A percentile compares a stretch with the other conserved stretches of the same genome.
phyloP scores from a whole-genome alignment of 2,113 vertebrate species.

The Pogonocichla stellata region DNA sequence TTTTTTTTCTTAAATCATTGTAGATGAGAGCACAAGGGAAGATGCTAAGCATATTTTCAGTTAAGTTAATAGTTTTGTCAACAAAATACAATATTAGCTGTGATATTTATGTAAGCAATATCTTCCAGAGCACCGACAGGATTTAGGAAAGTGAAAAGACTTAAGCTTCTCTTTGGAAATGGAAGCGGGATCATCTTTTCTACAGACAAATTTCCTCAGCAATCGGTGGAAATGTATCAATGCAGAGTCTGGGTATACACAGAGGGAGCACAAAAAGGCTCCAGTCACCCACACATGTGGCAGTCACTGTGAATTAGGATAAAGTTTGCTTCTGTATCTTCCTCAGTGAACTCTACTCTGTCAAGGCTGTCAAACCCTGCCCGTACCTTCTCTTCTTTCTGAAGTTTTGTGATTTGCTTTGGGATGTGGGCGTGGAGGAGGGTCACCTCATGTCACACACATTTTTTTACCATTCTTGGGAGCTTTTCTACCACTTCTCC shows the following conservation, averaged over 20 bases:
- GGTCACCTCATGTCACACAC: background rate
- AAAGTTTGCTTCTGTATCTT: background rate
- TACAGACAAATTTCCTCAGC: background rate
- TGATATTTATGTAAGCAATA: slow-evolving; percentile 3
- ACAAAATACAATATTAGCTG: background rate
- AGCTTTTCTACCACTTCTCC: background rate
- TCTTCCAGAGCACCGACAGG: background rate
- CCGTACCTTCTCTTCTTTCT: background rate
- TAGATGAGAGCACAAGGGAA: background rate
- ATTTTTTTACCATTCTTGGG: background rate
- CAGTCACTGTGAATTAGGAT: background rate
- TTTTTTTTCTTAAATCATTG: background rate
- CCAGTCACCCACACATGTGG: background rate
- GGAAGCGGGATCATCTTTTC: background rate
- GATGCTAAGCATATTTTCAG: background rate
- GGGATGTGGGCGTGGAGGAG: rapidly evolving
- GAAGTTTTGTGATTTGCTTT: background rate
- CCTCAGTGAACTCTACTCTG: background rate
- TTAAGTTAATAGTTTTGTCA: background rate
- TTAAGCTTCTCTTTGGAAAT: background rate
- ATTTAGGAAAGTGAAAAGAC: background rate
- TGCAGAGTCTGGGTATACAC: background rate
- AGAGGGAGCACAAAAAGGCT: background rate
- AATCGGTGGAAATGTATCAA: rapidly evolving
- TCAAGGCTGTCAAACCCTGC: background rate